phyloP scores from a whole-genome alignment of 2,797 vertebrate species.

The Pseudochromis fuscus region DNA sequence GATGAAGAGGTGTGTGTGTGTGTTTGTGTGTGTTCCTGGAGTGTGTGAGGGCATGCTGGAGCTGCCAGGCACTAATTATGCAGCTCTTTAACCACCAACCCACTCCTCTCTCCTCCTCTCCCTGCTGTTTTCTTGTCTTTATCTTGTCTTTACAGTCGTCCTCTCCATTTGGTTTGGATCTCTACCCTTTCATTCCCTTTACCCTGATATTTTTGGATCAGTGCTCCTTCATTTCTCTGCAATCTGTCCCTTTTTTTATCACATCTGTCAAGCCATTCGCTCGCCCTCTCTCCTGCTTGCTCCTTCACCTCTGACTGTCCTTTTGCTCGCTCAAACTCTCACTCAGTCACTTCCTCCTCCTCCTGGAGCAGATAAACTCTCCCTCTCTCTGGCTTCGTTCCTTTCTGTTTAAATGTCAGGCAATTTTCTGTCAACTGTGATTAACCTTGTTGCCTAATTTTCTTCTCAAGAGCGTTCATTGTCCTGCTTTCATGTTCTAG shows the following conservation, averaged over 20 bases:
- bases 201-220: conserved; percentile 64
- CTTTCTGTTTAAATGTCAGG: conserved; percentile 8
- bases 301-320: conserved; percentile 18
- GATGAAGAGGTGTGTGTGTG: conserved; percentile 42
- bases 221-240: conserved; percentile 47
- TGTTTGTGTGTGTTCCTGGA: conserved; percentile 18
- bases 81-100: conserved; percentile 71
- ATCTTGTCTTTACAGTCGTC: conserved; percentile 64
- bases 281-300: conserved; percentile 21
- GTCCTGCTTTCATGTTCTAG: conserved; percentile 61
- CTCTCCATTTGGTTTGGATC: conserved; percentile 36
- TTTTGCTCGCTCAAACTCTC: neutral
- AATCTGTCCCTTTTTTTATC: conserved; percentile 48
- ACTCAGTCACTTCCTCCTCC: conserved; percentile 6
- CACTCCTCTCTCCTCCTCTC: conserved; percentile 45
- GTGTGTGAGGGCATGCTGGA: conserved; percentile 35
- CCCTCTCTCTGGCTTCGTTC: neutral
- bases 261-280: conserved; percentile 43
- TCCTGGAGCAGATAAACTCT: neutral
- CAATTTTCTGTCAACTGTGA: conserved; percentile 14
- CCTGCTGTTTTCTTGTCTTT: conserved; percentile 67
- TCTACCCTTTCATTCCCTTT: conserved; percentile 60
- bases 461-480: conserved; percentile 19
- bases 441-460: conserved; percentile 27
- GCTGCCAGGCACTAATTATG: conserved; percentile 77